A percentile compares a stretch with the other conserved stretches of the same genome.
phyloP scores from a whole-genome alignment of 1,140 invertebrate species.

The Pomacea maculata region DNA sequence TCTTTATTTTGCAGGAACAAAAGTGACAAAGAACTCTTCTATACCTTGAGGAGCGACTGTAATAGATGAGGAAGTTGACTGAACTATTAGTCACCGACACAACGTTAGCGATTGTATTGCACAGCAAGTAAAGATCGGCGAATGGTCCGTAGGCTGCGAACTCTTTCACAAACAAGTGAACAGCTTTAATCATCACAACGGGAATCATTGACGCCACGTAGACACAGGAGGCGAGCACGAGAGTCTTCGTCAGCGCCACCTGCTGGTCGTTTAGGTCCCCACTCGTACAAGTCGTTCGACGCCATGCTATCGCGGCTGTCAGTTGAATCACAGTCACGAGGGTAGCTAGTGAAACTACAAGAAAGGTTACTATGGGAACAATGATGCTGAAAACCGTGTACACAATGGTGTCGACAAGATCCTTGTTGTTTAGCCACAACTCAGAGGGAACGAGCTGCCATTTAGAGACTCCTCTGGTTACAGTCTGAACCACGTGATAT shows the following conservation, averaged over 20 bases:
- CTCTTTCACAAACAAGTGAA: not conserved
- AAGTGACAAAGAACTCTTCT: too few relatives aligned
- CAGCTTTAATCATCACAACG: not conserved
- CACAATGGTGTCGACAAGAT: too few relatives aligned
- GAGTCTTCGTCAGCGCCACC: not conserved
- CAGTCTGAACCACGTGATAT: too few relatives aligned
- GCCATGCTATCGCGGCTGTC: not conserved
- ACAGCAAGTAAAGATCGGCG: not conserved
- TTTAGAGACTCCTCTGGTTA: too few relatives aligned
- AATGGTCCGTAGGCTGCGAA: not conserved
- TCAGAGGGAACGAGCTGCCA: too few relatives aligned
- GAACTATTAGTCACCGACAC: too few relatives aligned
- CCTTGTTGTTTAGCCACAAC: too few relatives aligned
- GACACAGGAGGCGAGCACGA: not conserved
- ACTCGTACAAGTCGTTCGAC: too few relatives aligned
- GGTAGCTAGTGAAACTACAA: conserved; percentile 2
- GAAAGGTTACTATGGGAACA: not conserved
- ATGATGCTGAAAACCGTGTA: not conserved
- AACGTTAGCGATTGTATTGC: too few relatives aligned
- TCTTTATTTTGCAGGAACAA: too few relatives aligned
- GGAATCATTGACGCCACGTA: not conserved
- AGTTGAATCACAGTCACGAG: not conserved
- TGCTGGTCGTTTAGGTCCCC: not conserved
- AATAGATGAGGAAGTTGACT: too few relatives aligned
- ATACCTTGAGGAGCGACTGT: too few relatives aligned